phyloP scores from a whole-genome alignment of 2,888 invertebrate genomes.

The Gastrophysa polygoni region DNA sequence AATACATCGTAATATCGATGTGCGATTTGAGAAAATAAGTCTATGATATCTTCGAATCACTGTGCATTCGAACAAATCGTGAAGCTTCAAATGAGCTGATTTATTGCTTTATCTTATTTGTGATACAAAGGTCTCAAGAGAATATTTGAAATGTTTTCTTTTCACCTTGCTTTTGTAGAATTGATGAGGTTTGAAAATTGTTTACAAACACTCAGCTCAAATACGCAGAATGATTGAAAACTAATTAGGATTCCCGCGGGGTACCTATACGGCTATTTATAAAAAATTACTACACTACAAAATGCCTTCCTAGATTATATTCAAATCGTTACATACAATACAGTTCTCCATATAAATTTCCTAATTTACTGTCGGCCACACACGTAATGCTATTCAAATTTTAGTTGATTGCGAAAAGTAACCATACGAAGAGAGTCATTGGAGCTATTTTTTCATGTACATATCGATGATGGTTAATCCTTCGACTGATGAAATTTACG shows the following conservation, averaged over 20 bases:
- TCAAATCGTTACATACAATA: background rate
- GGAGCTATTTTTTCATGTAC: background rate
- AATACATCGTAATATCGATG: no score
- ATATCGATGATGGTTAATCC: background rate
- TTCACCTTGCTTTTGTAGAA: no score
- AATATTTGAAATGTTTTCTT: no score
- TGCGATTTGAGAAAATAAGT: no score
- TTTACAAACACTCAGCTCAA: no score
- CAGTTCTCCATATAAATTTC: background rate
- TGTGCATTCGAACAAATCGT: no score
- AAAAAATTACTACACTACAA: background rate
- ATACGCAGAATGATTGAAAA: no score
- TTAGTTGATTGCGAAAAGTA: background rate
- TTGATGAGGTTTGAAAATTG: no score
- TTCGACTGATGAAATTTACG: background rate
- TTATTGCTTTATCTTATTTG: no score
- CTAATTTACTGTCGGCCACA: background rate
- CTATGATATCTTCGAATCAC: no score
- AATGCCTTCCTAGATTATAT: background rate
- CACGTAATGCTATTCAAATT: background rate
- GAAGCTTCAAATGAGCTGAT: no score
- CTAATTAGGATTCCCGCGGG: background rate
- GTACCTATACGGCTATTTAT: background rate
- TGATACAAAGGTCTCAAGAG: no score
- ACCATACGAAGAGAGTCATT: background rate